These are phyloP conservation scores for Ametastegia equiseti DNA, from an alignment of 2,888 invertebrate species.

Conservation along the genomic window DNA sequence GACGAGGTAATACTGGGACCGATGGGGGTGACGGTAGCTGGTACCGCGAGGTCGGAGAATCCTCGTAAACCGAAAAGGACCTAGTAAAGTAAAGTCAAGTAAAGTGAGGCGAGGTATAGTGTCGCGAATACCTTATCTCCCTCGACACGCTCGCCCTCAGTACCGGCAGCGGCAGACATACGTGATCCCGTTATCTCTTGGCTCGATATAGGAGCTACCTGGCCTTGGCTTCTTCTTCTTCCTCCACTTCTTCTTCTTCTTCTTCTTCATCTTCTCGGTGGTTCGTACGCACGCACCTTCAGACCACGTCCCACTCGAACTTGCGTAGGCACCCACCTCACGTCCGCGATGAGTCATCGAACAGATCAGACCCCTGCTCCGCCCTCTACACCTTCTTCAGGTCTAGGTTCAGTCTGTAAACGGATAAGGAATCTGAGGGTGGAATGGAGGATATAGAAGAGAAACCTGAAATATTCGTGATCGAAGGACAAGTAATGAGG, in stretches of 20 bases:
- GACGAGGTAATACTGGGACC: slow-evolving; percentile 8
- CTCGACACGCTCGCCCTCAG: slow-evolving; percentile 34
- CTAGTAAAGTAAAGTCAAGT: slow-evolving; percentile 7
- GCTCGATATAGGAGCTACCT: slow-evolving; percentile 1
- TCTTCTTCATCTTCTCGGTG: background rate
- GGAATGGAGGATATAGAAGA: background rate
- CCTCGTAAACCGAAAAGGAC: slow-evolving; percentile 26
- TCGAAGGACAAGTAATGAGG: background rate
- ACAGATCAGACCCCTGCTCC: slow-evolving; percentile 8
- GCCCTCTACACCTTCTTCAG: background rate
- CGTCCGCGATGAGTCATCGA: slow-evolving; percentile 31
- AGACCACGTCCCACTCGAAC: background rate
- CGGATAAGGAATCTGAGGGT: background rate
- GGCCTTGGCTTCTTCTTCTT: slow-evolving; percentile 38
- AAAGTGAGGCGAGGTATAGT: background rate
- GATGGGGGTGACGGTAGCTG: background rate
- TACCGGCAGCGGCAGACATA: slow-evolving; percentile 31
- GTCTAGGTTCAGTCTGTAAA: background rate
- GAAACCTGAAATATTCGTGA: background rate
- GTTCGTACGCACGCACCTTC: slow-evolving; percentile 1
- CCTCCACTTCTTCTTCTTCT: slow-evolving; percentile 23
- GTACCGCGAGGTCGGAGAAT: background rate
- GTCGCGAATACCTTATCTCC: slow-evolving; percentile 34
- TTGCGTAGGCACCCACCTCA: slow-evolving; percentile 27
- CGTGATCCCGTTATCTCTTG: slow-evolving; percentile 35